Conservation (phyloP, 2,888 invertebrate genomes). For the Drosophila tripunctata region DNA sequence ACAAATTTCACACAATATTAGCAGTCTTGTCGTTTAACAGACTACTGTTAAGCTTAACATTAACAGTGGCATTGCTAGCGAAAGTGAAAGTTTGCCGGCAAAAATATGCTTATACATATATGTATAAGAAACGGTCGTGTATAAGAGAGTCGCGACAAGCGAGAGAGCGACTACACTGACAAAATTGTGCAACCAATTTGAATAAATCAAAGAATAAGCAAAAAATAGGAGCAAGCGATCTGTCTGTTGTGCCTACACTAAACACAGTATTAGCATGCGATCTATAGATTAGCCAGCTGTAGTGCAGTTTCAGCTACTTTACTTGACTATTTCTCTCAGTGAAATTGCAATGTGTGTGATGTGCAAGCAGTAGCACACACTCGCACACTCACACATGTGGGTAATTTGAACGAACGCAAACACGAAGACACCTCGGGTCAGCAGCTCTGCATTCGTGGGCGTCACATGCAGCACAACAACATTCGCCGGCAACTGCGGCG, state of each 20-base stretch:
- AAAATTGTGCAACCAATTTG: neutral
- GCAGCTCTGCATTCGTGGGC: conserved; percentile 60
- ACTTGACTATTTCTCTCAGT: conserved; percentile 22
- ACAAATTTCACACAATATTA: conserved; percentile 37
- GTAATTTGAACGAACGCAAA: conserved; percentile 65
- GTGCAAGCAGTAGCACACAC: conserved; percentile 28
- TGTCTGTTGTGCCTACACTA: too few species aligned
- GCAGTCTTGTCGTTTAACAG: conserved; percentile 27
- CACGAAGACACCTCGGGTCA: conserved; percentile 50
- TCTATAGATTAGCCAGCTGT: neutral
- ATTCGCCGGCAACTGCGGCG: conserved; percentile 73
- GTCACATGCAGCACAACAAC: conserved; percentile 55
- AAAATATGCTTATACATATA: conserved; percentile 25
- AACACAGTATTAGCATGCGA: too few species aligned
- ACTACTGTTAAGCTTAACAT: conserved; percentile 30
- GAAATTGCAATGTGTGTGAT: conserved; percentile 54
- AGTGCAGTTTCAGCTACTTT: neutral
- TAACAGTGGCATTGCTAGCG: conserved; percentile 5
- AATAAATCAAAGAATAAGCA: too few species aligned
- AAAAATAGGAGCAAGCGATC: too few species aligned
- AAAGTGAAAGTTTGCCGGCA: conserved; percentile 56
- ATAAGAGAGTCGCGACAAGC: conserved; percentile 46
- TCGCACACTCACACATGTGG: conserved; percentile 39
- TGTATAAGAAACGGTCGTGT: conserved; percentile 24
- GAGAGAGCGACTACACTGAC: conserved; percentile 30